Base-by-base conservation (phyloP, 2,888 invertebrate species). In the Pterobdella sp. region DNA sequence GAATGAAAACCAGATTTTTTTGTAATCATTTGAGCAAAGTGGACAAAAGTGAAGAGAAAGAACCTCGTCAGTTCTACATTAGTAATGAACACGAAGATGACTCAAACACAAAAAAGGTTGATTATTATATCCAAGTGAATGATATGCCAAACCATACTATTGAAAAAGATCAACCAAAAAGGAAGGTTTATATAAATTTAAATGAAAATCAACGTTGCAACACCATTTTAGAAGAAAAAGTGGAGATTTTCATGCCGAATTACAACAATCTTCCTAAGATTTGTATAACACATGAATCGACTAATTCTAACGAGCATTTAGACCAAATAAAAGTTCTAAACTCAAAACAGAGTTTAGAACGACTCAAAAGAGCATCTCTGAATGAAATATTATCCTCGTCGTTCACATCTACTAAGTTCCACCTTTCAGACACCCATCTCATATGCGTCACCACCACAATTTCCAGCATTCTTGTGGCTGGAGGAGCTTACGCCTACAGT, bases 401-500 rank as follows among this genome's bases (percentile, higher is more conserved):
- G 81, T 85, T 92, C 84, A 88, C 90, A 82, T 90, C 91, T 86
- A 88, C 89, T 80, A 89, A 91, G 82, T 77, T 78, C 4, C 82
- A 84, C 68, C 85, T 86, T 68, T 92, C 95, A 18, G 95, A 96
- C 86, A 75, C 95, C 87, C 95, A 98, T 84, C 88, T 98, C 29
- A 95, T 98, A 90, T 88, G 94, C 72, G 81, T 84, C 66, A 81
- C 82, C 14, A 78, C 80, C 49, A 89, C 93, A 86, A 86, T 95
- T n/a, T 94, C 94, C 0, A 91, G 92, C 0, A 89, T 95, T 72
- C 94, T 96, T 73, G 93, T 96, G 76, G 92, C 93, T 1, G 91
- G 93, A n/a, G 96, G 96, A 10, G 95, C 95, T 1, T 92, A 92
- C 0, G 94, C 94, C 0, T 97, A 97, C 84, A 93, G 93, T 0